A percentile compares a stretch with the other conserved stretches of the same genome.
These are phyloP conservation scores for Thamnophis elegans DNA, from an alignment of 2,797 vertebrate genomes.

Conservation along the genomic window DNA sequence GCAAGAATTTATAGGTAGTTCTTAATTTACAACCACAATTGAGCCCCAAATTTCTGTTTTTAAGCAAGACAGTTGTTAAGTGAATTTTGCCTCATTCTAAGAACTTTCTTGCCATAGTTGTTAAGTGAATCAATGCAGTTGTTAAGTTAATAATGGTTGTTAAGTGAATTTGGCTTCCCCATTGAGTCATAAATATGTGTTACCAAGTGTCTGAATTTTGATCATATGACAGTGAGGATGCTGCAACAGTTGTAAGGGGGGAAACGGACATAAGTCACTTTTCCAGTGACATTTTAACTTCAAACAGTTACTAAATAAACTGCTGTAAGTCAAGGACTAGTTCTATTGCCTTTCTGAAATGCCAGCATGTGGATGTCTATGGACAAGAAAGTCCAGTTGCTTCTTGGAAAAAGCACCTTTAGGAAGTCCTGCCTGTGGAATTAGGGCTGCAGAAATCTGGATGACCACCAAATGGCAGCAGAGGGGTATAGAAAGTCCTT, in stretches of 20 bases:
- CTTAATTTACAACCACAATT: not conserved
- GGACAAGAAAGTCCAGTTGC: no score
- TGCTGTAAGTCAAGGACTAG: not conserved
- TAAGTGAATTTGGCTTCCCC: not conserved
- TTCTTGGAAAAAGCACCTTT: no score
- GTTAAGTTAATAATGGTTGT: not conserved
- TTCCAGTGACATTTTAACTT: not conserved
- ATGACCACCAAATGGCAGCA: not conserved
- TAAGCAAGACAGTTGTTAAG: not conserved
- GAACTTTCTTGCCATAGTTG: not conserved
- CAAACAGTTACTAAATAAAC: not conserved
- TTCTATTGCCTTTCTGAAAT: no score
- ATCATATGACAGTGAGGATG: no score
- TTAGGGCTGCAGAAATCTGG: not conserved
- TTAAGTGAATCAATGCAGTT: not conserved
- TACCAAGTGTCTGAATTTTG: no score
- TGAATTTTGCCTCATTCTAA: not conserved
- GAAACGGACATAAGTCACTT: not conserved
- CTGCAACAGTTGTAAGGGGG: no score
- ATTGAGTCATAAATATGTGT: not conserved
- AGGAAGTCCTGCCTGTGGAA: no score
- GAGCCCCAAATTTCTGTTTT: not conserved
- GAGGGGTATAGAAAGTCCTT: not conserved
- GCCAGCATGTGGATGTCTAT: no score
- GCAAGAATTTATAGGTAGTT: not conserved